A percentile compares a stretch with the other conserved stretches of the same genome.
These are phyloP conservation scores for Formica selysi DNA, from an alignment of 1,140 invertebrate genomes.

Conservation along the genomic window DNA sequence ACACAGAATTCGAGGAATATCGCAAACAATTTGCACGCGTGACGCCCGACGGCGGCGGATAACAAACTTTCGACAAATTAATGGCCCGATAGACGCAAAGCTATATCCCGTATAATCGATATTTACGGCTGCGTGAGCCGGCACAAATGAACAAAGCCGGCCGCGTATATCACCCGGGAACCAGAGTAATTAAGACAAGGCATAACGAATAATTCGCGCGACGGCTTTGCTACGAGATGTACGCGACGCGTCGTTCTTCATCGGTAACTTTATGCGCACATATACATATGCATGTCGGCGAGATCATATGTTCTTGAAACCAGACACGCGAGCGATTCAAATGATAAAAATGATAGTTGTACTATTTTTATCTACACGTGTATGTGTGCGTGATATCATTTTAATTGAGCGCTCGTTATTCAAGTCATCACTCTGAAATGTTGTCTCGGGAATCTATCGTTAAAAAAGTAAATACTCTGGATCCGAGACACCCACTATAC, in stretches of 20 bases:
- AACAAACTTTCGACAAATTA: slow-evolving; percentile 65
- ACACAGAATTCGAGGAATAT: slow-evolving; percentile 56
- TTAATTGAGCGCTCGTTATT: background rate
- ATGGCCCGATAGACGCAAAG: slow-evolving; percentile 57
- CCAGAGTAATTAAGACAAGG: slow-evolving; percentile 57
- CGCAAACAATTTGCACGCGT: slow-evolving; percentile 61
- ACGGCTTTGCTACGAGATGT: background rate
- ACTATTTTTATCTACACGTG: background rate
- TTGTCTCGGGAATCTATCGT: background rate
- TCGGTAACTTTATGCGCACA: background rate
- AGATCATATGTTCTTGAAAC: background rate
- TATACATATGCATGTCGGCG: background rate
- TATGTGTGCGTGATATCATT: background rate
- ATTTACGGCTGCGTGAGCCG: slow-evolving; percentile 59
- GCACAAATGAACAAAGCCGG: slow-evolving; percentile 63
- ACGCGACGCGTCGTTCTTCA: background rate
- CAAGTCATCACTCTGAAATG: background rate
- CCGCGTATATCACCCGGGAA: slow-evolving; percentile 53
- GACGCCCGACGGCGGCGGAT: slow-evolving; percentile 40
- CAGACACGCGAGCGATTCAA: background rate
- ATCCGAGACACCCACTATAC: slow-evolving; percentile 10
- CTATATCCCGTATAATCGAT: slow-evolving; percentile 59
- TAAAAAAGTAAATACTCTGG: background rate
- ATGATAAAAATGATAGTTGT: background rate
- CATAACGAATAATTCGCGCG: slow-evolving; percentile 57